phyloP scores from a whole-genome alignment of 2,888 invertebrate genomes.

The Agrilus biguttatus region DNA sequence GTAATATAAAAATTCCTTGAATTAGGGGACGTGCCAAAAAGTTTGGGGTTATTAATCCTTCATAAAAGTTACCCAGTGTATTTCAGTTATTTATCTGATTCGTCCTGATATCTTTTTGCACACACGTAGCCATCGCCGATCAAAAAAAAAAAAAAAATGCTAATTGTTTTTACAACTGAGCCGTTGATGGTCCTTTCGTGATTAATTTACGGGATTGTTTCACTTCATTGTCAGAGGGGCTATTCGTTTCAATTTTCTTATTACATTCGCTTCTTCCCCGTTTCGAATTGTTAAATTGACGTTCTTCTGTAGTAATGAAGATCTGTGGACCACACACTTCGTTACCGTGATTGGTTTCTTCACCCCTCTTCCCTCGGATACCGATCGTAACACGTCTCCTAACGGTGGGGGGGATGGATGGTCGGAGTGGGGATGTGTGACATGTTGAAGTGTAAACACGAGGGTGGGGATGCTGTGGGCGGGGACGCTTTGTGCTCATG shows the following conservation, averaged over 20 bases:
- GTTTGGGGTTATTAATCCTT: no score
- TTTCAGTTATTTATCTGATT: no score
- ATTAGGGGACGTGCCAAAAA: no score
- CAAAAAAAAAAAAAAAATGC: constrained; percentile 4
- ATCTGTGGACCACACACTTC: constrained; percentile 34
- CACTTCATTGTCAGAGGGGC: constrained; percentile 3
- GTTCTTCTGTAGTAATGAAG: constrained; percentile 31
- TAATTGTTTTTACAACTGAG: no score
- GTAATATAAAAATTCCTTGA: no score
- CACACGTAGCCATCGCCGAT: constrained; percentile 3
- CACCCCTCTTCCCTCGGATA: constrained; percentile 17
- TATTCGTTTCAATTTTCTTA: constrained; percentile 5
- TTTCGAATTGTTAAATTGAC: constrained; percentile 31
- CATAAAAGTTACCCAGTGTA: no score
- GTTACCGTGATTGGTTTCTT: constrained; percentile 29
- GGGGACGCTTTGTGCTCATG: constrained; percentile 3
- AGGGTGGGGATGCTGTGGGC: constrained; percentile 8
- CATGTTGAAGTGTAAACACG: constrained; percentile 6
- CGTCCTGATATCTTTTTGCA: not conserved
- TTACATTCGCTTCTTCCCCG: constrained; percentile 15
- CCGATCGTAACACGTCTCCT: constrained; percentile 3
- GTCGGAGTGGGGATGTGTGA: constrained; percentile 8
- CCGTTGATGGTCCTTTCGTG: not conserved
- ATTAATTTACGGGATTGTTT: constrained; percentile 2
- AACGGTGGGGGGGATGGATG: constrained; percentile 5